Base-by-base conservation (phyloP, 2,113 vertebrate species). In the Chionomys nivalis region DNA sequence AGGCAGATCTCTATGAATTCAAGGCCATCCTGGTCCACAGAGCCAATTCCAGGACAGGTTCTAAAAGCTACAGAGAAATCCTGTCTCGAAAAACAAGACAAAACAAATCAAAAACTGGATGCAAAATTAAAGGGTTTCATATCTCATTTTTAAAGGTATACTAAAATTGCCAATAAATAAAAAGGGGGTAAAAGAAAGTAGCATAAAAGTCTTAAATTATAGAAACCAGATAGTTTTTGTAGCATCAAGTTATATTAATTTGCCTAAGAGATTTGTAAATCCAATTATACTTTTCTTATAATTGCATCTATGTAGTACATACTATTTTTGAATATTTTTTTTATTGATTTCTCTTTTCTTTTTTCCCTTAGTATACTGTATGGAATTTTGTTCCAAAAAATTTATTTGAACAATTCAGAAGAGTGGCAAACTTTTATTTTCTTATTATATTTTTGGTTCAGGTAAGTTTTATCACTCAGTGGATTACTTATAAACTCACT, bases 361-460 rank as follows among this genome's bases (percentile, higher is more conserved):
- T 96, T 94, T 85, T 12, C 89, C 78, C 78, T 91, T 98, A 99
- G 99, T 99, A 99, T 98, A 99, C 99, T 28, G 96, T 99, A 93
- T 99, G 99, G 99, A 99, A 99, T 98, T 99, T 99, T 98, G 98
- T 99, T 98, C 99, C 99, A 39, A 99, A 99, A 98, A 99, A 99
- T 98, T 98, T 99, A 97, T 99, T 99, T 98, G 99, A 99, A 96
- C 99, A 99, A 97, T 99, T 99, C 98, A 99, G 99, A 99, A 99
- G 99, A 98, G 99, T 99, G 98, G 99, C 99, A 98, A 99, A 99
- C 98, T 99, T 99, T 98, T 99, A 99, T 98, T 99, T 99, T 98
- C 99, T 99, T 98, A 99, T 99, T 94, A 99, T 99, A 98, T 99
- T 99, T 99, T 99, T 99, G 95, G 99, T 99, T 97, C 99, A 99